Conservation (phyloP, 2,797 vertebrate genomes). For the Xenops minutus region DNA sequence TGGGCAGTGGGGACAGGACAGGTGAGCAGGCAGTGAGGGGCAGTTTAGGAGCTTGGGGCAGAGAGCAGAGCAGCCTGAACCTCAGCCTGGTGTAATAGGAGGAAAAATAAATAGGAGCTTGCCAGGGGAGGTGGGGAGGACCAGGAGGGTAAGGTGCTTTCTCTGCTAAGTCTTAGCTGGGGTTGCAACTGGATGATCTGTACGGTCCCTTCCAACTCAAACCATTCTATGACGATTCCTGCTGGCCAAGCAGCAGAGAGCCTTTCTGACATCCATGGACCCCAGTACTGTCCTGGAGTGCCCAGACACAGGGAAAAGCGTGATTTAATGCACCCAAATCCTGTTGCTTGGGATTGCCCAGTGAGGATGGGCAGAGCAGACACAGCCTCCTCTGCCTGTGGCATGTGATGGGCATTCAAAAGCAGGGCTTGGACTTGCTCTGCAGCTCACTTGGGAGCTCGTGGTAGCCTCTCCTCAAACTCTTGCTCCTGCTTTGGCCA, state of each 20-base stretch:
- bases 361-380: not conserved
- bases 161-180: not conserved
- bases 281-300: not conserved
- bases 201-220: not conserved
- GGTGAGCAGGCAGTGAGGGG: not conserved
- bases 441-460: fast-evolving
- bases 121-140: not conserved
- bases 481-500: not conserved
- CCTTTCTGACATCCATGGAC: fast-evolving
- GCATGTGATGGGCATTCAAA: not conserved
- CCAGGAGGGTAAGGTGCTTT: not conserved
- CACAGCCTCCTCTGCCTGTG: not conserved
- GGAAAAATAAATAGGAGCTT: not conserved
- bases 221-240: not conserved
- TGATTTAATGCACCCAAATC: too few species aligned
- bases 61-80: not conserved
- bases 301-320: not conserved
- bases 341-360: not conserved
- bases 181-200: not conserved
- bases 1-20: not conserved
- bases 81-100: not conserved
- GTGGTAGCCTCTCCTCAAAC: not conserved
- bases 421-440: not conserved
- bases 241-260: not conserved
- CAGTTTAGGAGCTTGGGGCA: not conserved